Conservation (phyloP, 92 coral and sea anemone genomes). For the Porites divaricata region DNA sequence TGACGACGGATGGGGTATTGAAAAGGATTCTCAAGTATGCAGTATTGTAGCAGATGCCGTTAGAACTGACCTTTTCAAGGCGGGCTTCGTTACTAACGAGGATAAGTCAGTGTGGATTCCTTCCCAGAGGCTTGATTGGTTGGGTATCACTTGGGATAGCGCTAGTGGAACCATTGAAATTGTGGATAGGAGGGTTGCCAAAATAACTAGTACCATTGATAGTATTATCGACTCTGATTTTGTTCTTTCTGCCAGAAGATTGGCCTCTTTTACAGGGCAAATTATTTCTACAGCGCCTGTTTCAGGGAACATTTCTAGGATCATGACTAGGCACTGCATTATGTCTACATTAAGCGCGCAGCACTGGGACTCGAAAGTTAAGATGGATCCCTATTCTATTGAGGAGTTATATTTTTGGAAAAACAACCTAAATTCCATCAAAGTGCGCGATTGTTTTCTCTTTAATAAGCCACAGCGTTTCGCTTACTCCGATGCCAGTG, state of each 20-base stretch:
- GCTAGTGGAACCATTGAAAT: no score
- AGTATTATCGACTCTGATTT: slow-evolving; percentile 4
- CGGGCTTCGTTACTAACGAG: no score
- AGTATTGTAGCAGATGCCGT: no score
- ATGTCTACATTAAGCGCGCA: slow-evolving; percentile 48
- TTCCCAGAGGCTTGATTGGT: no score
- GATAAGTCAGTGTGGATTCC: no score
- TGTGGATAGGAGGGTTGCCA: slow-evolving; percentile 48
- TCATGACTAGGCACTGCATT: no score
- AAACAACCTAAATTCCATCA: neutral
- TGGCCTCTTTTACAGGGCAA: no score
- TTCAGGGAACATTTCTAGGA: no score
- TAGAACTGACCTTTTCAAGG: no score
- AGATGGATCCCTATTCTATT: slow-evolving; percentile 54
- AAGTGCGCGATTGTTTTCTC: slow-evolving; percentile 19
- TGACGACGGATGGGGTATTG: neutral
- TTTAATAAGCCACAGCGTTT: slow-evolving; percentile 3
- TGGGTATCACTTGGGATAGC: slow-evolving; percentile 24
- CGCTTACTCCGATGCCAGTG: slow-evolving; percentile 33
- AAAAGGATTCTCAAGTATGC: neutral
- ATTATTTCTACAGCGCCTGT: no score
- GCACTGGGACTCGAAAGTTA: slow-evolving; percentile 46
- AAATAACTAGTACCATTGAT: slow-evolving; percentile 57
- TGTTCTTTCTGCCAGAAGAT: no score
- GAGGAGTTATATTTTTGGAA: slow-evolving; percentile 43